These are phyloP conservation scores for Lateolabrax maculatus DNA, from an alignment of 2,797 vertebrate genomes.

Conservation along the genomic window DNA sequence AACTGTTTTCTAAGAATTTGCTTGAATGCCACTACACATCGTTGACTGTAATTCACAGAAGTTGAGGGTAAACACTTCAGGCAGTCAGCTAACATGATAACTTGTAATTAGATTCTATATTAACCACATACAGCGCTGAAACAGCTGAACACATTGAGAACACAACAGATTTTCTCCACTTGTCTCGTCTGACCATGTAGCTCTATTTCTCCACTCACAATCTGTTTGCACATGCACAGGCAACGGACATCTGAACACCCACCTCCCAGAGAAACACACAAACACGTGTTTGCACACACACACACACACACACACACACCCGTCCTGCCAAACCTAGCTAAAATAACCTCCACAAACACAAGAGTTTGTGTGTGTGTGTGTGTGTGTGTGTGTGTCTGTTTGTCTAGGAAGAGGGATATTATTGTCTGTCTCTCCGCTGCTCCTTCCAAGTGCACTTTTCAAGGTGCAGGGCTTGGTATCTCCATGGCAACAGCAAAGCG, in stretches of 20 bases:
- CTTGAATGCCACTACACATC: conserved; percentile 19
- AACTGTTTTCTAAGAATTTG: conserved; percentile 27
- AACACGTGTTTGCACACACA: conserved; percentile 27
- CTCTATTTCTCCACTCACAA: conserved; percentile 71
- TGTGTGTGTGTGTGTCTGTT: conserved; percentile 54
- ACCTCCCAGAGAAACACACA: conserved; percentile 59
- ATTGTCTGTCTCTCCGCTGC: conserved; percentile 77
- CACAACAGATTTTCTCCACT: conserved; percentile 64
- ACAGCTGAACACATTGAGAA: conserved; percentile 32
- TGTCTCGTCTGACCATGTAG: conserved; percentile 63
- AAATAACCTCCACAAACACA: conserved; percentile 79
- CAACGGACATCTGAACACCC: conserved; percentile 74
- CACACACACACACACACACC: conserved; percentile 34
- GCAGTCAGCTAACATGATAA: conserved; percentile 20
- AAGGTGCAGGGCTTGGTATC: conserved; percentile 88
- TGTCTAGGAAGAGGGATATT: conserved; percentile 79
- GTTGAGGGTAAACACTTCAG: conserved; percentile 17
- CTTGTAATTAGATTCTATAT: conserved; percentile 37
- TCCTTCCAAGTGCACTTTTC: conserved; percentile 84
- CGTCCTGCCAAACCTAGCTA: conserved; percentile 56
- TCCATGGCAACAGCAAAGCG: conserved; percentile 85
- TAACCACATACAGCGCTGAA: conserved; percentile 18
- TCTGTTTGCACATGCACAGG: conserved; percentile 77
- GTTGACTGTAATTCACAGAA: conserved; percentile 31
- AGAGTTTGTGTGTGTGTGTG: conserved; percentile 43